These are phyloP conservation scores for Pollachius pollachius DNA, from an alignment of 2,113 vertebrate species.

Conservation along the genomic window DNA sequence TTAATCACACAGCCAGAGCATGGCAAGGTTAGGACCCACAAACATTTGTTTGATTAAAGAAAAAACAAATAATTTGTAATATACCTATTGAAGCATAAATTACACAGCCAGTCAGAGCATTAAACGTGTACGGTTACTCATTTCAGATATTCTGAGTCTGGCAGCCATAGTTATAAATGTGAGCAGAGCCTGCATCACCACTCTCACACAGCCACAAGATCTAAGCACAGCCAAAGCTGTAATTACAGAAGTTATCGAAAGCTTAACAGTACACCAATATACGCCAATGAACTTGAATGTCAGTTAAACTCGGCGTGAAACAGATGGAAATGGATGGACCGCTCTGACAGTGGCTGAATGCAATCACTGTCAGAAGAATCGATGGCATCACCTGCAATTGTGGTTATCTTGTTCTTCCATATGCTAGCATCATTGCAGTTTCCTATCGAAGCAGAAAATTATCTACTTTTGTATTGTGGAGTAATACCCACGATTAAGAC, in stretches of 20 bases:
- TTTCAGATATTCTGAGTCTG: no score
- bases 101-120: conserved; percentile 17
- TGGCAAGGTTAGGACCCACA: conserved; percentile 16
- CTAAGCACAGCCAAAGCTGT: conserved; percentile 52
- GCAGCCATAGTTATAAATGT: no score
- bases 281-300: conserved; percentile 48
- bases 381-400: neutral
- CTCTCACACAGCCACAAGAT: conserved; percentile 48
- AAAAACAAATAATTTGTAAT: conserved; percentile 30
- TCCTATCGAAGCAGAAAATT: no score
- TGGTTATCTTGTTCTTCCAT: neutral
- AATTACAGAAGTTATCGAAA: conserved; percentile 70
- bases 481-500: no score
- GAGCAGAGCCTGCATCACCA: conserved; percentile 16
- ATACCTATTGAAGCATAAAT: conserved; percentile 17
- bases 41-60: conserved; percentile 24
- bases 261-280: conserved; percentile 60
- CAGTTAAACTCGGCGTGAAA: conserved; percentile 40
- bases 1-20: conserved; percentile 49
- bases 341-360: conserved; percentile 34
- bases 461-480: no score
- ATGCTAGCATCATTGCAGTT: no score
- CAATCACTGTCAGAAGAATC: neutral
- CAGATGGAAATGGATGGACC: conserved; percentile 45
- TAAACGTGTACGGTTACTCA: conserved; percentile 4